These are phyloP conservation scores for Naja naja DNA, from an alignment of 2,113 vertebrate species.

Conservation along the genomic window DNA sequence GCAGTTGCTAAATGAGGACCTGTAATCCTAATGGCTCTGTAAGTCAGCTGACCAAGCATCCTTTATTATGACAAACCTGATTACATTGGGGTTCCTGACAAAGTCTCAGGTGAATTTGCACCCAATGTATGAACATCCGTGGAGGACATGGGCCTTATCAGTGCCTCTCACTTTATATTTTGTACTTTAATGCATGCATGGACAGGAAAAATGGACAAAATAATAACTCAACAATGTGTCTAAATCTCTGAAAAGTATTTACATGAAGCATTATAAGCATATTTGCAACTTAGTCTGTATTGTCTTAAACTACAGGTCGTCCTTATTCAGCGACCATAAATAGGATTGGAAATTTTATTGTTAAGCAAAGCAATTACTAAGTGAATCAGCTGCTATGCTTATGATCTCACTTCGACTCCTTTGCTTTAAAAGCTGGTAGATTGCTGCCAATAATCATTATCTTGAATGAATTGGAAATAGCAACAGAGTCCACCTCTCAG, in stretches of 20 bases:
- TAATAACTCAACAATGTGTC: background rate
- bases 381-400: background rate
- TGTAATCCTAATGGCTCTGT: background rate
- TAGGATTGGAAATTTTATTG: background rate
- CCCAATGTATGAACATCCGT: background rate
- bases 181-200: background rate
- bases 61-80: background rate
- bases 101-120: background rate
- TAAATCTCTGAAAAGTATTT: background rate
- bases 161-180: background rate
- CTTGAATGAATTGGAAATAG: constrained; percentile 62
- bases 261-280: background rate
- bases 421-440: constrained; percentile 21
- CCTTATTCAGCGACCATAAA: background rate
- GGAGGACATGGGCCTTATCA: background rate
- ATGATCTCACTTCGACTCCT: background rate
- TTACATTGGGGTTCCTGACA: background rate
- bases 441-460: background rate
- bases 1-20: background rate
- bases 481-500: constrained; percentile 53
- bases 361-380: background rate
- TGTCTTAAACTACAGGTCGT: background rate
- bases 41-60: background rate
- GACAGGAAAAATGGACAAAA: background rate
- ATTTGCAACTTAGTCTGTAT: background rate